phyloP scores from a whole-genome alignment of 2,888 invertebrate genomes.

The Rhingia rostrata region DNA sequence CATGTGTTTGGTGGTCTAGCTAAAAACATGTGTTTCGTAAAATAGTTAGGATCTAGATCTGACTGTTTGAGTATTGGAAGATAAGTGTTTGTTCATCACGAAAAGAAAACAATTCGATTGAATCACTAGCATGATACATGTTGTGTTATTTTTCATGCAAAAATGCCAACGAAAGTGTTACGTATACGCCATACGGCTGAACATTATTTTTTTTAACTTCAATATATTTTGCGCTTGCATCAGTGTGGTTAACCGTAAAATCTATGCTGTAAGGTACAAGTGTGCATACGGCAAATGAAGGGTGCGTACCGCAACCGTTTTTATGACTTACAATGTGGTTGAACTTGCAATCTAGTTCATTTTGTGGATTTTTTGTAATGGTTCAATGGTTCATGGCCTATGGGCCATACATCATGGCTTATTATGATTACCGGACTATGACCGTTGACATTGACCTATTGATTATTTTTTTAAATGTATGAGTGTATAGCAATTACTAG shows the following conservation, averaged over 20 bases:
- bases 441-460: slow-evolving; percentile 41
- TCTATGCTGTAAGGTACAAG: slow-evolving; percentile 28
- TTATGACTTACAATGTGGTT: slow-evolving; percentile 8
- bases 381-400: not conserved
- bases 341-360: slow-evolving; percentile 14
- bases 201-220: not conserved
- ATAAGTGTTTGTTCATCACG: not conserved
- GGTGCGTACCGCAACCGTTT: not conserved
- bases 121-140: not conserved
- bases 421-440: not conserved
- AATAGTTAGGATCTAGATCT: too few species aligned
- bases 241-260: slow-evolving; percentile 34
- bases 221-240: slow-evolving; percentile 40
- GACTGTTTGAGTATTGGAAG: too few species aligned
- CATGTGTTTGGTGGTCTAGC: slow-evolving; percentile 18
- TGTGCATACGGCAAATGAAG: not conserved
- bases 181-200: slow-evolving; percentile 44
- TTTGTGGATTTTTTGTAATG: not conserved
- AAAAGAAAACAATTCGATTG: slow-evolving; percentile 26
- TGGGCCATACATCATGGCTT: not conserved
- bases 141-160: slow-evolving; percentile 28
- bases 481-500: not conserved
- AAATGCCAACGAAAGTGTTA: slow-evolving; percentile 43
- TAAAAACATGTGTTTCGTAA: too few species aligned
- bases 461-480: not conserved